Base-by-base conservation (phyloP, 2,113 vertebrate species). In the Menidia beryllina region DNA sequence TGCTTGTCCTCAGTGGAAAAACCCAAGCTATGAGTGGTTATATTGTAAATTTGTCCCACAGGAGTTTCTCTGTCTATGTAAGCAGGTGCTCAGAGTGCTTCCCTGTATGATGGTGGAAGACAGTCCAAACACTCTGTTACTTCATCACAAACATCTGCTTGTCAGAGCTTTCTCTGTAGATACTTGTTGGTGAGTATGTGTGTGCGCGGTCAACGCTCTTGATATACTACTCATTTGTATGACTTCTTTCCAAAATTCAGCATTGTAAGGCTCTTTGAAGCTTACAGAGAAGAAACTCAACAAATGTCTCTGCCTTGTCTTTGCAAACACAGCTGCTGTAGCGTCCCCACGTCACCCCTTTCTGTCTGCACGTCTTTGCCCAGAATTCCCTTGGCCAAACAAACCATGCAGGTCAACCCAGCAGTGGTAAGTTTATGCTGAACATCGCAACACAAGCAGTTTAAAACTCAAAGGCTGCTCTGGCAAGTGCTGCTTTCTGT, bases 291-390 rank as follows among this genome's bases (percentile, higher is more conserved):
- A 72, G 67, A 75, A 74, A 49, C 75, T 84, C 49, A 69, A 77
- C 82, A 78, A 39, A 75, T 52, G 39, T 76, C 53, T 78, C 73
- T 65, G 65, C 77, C 66, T 70, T 62, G 59, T 90, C 69, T 64
- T 45, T 71, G 79, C 61, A 91, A 92, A 92, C 88, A 91, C 90
- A 93, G 87, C 86, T 90, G 88, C 41, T 71, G 12, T 43, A 64
- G 47, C 49, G 56, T 85, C 83, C 84, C 77, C 30, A 50, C 20
- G 23, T 82, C 83, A 86, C 71, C 80, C 78, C 60, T 58, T 61
- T 30, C 62, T 19, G 57, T 77, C 75, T 80, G 65, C 69, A 59
- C 70, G 68, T 60, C 30, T 60, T 59, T 56, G 72, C 73, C 69
- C 77, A 82, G 53, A 81, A 69, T 62, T 83, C 69, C 69, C 61